A percentile compares a stretch with the other conserved stretches of the same genome.
phyloP scores from a whole-genome alignment of 2,888 invertebrate genomes.

The Rosalia funebris region DNA sequence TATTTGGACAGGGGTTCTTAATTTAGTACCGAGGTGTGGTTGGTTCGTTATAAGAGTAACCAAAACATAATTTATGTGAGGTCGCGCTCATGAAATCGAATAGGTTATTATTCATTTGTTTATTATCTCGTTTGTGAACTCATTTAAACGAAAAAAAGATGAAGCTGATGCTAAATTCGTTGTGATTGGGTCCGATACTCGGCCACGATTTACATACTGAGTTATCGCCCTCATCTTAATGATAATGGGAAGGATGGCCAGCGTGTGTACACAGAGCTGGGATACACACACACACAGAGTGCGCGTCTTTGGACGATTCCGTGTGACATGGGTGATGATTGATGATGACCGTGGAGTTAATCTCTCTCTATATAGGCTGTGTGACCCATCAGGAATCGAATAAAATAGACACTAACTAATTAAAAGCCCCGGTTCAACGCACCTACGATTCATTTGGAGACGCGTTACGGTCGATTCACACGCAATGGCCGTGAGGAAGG shows the following conservation, averaged over 20 bases:
- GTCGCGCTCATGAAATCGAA: conserved; percentile 43
- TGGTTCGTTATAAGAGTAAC: conserved; percentile 45
- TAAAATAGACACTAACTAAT: conserved; percentile 45
- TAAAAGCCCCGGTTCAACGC: conserved; percentile 43
- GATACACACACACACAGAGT: conserved; percentile 15
- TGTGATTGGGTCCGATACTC: conserved; percentile 22
- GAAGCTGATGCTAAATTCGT: conserved; percentile 11
- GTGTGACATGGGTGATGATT: conserved; percentile 46
- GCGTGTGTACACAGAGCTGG: conserved; percentile 19
- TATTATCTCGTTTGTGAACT: conserved; percentile 40
- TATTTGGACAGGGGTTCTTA: conserved; percentile 45
- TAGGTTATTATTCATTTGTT: conserved; percentile 46
- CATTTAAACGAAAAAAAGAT: conserved; percentile 24
- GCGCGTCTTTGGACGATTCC: conserved; percentile 24
- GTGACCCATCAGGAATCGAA: conserved; percentile 47
- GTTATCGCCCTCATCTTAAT: conserved; percentile 28
- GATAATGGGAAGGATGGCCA: conserved; percentile 28
- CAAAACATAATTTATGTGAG: conserved; percentile 42
- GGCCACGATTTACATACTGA: conserved; percentile 22
- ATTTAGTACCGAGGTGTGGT: conserved; percentile 45
- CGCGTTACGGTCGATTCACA: too few species aligned
- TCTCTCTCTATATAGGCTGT: conserved; percentile 42
- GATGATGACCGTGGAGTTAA: conserved; percentile 46
- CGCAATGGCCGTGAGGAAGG: too few species aligned
- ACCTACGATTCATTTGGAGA: conserved; percentile 25